Base-by-base conservation (phyloP, 1,140 invertebrate genomes). In the Euborellia annulipes region DNA sequence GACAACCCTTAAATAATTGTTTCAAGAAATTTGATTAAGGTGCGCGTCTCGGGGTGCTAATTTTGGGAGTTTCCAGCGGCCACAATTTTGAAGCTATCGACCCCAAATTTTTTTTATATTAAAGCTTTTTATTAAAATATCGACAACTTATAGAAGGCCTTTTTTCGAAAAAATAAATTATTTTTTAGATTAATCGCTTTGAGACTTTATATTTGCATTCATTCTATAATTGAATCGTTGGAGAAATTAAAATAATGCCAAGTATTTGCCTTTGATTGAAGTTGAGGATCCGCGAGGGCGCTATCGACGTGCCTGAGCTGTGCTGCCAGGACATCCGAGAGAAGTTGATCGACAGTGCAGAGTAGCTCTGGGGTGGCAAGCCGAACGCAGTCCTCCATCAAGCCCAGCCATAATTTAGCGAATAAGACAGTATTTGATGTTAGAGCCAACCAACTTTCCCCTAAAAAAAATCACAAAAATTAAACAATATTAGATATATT, bases 381-480 rank as follows among this genome's bases (percentile, higher is more conserved):
- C 45, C 73, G 73, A 40, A 85, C 57, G 49, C 82, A 72, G 58
- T 85, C 81, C 34, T 79, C 72, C 3, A 81, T 53, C 34, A 84
- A 64, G 19, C 68, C 67, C 9, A 83, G 54, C 53, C 73, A 81
- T 13, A 76, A 60, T 59, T 76, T 81, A 11, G 73, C 70, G 59
- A 86, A 86, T 32, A 76, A 66, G 13, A 82, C 57, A 9, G 75
- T 82, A 55, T 79, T 85, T 50, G 65, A 64, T 0, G 82, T 84
- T 44, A 86, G 58, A 14, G 70, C 64, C n/a, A 84, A 62, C 68
- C 75, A 78, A 52, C 66, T 73, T 47, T 78, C 73, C 50, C 77
- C 78, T 66, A 58, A 59, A 41, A 65, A 22, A 72, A 61, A 30
- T n/a, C n/a, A n/a, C n/a, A n/a, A n/a, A n/a, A 17, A 49, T 36